Evolutionary conservation across 2,113 vertebrate species (phyloP), one percentile per base, ranked within the genome.

Genomic region (Pelusios castaneus): DNA sequence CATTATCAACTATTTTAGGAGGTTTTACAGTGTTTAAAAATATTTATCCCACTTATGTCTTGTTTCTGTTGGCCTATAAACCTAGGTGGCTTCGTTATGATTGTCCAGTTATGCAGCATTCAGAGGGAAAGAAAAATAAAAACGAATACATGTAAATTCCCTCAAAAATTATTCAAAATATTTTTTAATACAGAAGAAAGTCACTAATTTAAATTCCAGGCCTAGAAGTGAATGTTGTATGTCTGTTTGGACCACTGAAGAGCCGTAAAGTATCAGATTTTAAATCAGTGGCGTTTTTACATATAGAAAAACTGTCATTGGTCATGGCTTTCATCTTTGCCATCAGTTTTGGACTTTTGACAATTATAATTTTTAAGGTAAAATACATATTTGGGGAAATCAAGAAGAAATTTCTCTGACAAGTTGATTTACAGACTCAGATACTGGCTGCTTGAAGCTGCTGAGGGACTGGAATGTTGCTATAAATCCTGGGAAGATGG

Each of bases 401-500:
- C 2, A 78, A 19, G 8, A 77, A 34, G 49, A 87, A 5, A 29
- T 2, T 21, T 1, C n/a, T 58, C 38, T 73, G 49, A 4, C 45
- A 54, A 14, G 8, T n/a, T 73, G 21, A 43, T 49, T 60, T 82
- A 49, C 22, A 10, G 8, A 12, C 9, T 77, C 29, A 34, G 1
- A 76, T 81, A 25, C 3, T 22, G 43, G 9, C 4, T 89, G 2
- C 82, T 89, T 27, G 12, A 29, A 87, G 80, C 17, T 0, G 2
- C 8, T 49, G 51, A 52, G 14, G 2, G 4, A 29, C 47, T 87
- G 52, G 17, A 22, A 19, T 5, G 4, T 22, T 63, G 75, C 5
- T 0, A 0, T n/a, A 17, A 22, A 7, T 52, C 22, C 21, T 34
- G 41, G 51, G 45, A 54, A 17, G 29, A 52, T 1, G 2, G 31